phyloP scores from a whole-genome alignment of 2,113 vertebrate species.

The Pluvialis apricaria region DNA sequence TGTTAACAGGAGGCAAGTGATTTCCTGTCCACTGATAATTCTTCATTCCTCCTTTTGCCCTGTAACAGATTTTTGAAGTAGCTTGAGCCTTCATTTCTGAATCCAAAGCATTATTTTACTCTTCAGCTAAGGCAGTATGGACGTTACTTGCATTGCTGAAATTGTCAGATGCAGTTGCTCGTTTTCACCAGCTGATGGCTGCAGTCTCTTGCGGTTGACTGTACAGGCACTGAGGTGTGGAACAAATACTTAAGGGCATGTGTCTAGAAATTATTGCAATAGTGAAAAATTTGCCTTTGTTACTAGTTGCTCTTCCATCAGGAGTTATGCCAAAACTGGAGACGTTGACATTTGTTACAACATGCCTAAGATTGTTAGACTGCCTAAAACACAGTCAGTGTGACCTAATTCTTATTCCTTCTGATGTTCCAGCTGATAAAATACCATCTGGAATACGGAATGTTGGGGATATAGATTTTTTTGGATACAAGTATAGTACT shows the following conservation, averaged over 20 bases:
- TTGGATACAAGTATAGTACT: neutral
- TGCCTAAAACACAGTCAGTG: neutral
- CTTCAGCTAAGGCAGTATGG: neutral
- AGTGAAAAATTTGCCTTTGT: neutral
- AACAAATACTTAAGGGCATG: neutral
- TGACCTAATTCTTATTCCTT: conserved; percentile 23
- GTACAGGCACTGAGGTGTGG: neutral
- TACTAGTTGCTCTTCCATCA: neutral
- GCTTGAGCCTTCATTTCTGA: neutral
- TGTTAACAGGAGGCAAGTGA: neutral
- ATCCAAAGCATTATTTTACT: neutral
- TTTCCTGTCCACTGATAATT: neutral
- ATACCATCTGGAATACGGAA: conserved; percentile 15
- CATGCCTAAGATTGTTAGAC: neutral
- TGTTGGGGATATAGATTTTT: neutral
- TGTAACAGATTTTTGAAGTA: neutral
- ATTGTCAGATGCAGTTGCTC: neutral
- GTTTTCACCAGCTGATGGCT: conserved; percentile 65
- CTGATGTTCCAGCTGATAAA: conserved; percentile 45
- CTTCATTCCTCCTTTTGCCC: neutral
- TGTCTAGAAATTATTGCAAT: neutral
- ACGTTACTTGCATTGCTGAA: neutral
- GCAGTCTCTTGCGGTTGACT: neutral
- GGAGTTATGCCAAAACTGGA: neutral
- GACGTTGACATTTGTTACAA: neutral